A percentile compares a stretch with the other conserved stretches of the same genome.
phyloP scores from a whole-genome alignment of 2,888 invertebrate genomes.

The Clistopyga incitator region DNA sequence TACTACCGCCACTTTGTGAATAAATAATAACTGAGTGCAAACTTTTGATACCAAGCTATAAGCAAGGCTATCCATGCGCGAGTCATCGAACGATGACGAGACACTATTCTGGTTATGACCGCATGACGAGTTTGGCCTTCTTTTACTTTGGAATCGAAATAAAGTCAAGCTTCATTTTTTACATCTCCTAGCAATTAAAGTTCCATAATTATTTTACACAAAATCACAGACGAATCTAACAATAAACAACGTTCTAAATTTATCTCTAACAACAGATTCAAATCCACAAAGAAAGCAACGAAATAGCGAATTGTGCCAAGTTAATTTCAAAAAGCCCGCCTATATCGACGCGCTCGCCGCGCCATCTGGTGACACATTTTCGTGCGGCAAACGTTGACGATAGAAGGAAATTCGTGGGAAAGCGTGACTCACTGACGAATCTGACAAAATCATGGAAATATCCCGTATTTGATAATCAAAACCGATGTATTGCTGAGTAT shows the following conservation, averaged over 20 bases:
- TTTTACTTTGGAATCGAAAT: background rate
- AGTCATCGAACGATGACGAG: constrained; percentile 66
- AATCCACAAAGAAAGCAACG: background rate
- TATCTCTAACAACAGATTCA: background rate
- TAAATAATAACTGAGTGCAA: constrained; percentile 11
- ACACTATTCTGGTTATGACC: constrained; percentile 56
- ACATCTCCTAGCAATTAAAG: background rate
- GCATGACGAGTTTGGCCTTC: background rate
- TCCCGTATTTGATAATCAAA: constrained; percentile 10
- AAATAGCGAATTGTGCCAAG: constrained; percentile 35
- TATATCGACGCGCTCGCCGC: constrained; percentile 17
- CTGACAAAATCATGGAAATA: constrained; percentile 66
- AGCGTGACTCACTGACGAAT: constrained; percentile 68
- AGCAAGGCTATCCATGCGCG: constrained; percentile 29
- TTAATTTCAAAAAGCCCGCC: constrained; percentile 45
- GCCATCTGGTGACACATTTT: constrained; percentile 71
- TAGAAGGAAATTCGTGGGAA: constrained; percentile 80
- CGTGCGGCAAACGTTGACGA: constrained; percentile 77
- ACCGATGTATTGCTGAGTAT: constrained; percentile 53
- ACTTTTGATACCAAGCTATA: constrained; percentile 3
- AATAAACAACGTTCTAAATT: background rate
- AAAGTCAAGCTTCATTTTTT: background rate
- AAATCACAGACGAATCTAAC: background rate
- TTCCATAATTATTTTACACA: background rate
- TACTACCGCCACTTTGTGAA: background rate